Evolutionary conservation across 2,797 vertebrate species (phyloP).

Genomic region (Antrozous pallidus): DNA sequence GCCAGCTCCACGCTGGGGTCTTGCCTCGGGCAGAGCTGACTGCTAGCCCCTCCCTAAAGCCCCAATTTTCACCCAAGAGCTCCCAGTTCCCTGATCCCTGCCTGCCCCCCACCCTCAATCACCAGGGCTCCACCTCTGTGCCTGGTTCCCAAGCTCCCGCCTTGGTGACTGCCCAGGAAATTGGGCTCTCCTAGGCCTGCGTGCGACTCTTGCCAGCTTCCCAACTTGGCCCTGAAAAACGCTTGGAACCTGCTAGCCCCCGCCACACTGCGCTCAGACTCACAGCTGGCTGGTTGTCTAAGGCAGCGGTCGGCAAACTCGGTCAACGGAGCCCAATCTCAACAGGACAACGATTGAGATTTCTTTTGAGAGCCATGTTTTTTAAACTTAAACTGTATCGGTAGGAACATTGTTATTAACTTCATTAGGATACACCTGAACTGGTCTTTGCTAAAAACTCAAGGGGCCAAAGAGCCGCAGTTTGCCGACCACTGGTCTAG

Average conservation of each 20-base stretch:
- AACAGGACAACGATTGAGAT: too few species aligned
- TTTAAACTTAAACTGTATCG: too few species aligned
- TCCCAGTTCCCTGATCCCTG: background rate
- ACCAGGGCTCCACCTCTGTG: slow-evolving; percentile 11
- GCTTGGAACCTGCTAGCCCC: background rate
- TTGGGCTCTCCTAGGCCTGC: background rate
- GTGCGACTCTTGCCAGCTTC: slow-evolving; percentile 32
- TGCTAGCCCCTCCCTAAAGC: background rate
- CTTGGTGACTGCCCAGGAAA: slow-evolving; percentile 18
- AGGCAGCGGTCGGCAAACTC: too few species aligned
- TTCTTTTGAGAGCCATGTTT: too few species aligned
- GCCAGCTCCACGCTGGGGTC: background rate
- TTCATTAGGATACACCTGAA: too few species aligned
- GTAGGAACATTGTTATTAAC: too few species aligned
- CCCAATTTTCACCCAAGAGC: background rate
- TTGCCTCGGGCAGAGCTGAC: background rate
- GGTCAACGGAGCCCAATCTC: too few species aligned
- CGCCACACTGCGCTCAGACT: background rate
- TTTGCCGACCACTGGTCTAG: too few species aligned
- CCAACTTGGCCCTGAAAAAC: background rate
- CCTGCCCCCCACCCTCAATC: slow-evolving; percentile 2
- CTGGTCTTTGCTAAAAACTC: too few species aligned
- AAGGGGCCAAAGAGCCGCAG: too few species aligned
- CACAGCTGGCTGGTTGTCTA: background rate
- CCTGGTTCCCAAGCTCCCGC: slow-evolving; percentile 33